Percentiles rank a stretch among this genome's conserved stretches.
These are phyloP conservation scores for Gallinago jamesoni DNA, from an alignment of 2,113 vertebrate species.

Conservation along the genomic window DNA sequence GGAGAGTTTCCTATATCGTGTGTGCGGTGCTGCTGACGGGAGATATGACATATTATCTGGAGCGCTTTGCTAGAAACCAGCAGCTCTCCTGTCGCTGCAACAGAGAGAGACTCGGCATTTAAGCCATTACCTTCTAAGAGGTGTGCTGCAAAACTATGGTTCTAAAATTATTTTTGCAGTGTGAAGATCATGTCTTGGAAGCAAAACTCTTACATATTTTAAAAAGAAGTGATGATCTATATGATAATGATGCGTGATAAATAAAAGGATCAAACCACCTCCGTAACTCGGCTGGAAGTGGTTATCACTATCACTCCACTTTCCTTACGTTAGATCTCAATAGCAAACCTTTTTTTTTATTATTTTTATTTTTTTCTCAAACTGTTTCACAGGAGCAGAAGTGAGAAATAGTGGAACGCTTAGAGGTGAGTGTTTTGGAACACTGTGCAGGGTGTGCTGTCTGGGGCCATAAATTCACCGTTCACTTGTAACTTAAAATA, in stretches of 20 bases:
- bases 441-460: neutral
- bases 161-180: neutral
- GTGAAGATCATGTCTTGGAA: neutral
- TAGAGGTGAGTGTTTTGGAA: conserved; percentile 27
- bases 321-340: neutral
- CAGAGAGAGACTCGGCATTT: conserved; percentile 9
- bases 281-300: neutral
- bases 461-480: neutral
- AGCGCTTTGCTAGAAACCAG: neutral
- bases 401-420: conserved; percentile 4
- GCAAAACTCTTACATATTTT: neutral
- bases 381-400: neutral
- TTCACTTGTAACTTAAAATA: conserved; percentile 40
- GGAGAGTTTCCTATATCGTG: conserved; percentile 64
- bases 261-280: neutral
- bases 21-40: conserved; percentile 50
- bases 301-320: neutral
- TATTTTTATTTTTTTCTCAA: neutral
- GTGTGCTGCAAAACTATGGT: neutral
- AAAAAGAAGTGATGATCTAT: neutral
- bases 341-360: neutral
- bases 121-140: neutral
- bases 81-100: conserved; percentile 14
- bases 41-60: conserved; percentile 67
- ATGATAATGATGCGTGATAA: neutral